phyloP scores from a whole-genome alignment of 1,140 invertebrate genomes.

The Melipona quadrifasciata region DNA sequence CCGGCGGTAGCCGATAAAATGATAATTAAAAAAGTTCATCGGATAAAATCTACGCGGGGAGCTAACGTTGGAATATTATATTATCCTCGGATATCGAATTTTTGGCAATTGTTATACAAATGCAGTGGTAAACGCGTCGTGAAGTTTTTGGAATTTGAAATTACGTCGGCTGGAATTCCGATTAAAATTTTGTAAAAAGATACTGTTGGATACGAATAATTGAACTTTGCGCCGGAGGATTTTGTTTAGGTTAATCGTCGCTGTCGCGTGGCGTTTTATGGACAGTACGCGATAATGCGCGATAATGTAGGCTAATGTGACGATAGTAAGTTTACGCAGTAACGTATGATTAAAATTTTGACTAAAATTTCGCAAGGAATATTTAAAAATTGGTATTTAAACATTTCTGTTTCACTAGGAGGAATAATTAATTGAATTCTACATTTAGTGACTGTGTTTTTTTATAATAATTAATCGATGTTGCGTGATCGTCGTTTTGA shows the following conservation, averaged over 20 bases:
- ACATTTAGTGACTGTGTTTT: no score
- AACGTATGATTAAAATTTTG: background rate
- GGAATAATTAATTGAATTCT: background rate
- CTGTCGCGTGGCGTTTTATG: no score
- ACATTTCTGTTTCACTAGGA: background rate
- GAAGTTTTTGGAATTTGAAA: background rate
- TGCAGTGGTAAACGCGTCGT: background rate
- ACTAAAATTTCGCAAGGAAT: background rate
- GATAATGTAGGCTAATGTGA: no score
- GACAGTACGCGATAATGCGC: no score
- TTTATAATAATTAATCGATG: no score
- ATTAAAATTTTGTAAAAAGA: background rate
- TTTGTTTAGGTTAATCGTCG: no score
- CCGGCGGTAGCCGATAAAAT: background rate
- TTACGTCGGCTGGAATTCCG: background rate
- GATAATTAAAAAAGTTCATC: slow-evolving; percentile 33
- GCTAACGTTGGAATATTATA: background rate
- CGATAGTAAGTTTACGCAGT: no score
- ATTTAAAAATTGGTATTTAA: background rate
- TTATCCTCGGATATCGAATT: background rate
- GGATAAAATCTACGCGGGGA: background rate
- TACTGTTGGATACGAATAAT: no score
- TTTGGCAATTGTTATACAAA: background rate
- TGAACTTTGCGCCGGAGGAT: no score
- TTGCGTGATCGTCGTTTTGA: no score